Conservation (phyloP, 1,140 invertebrate genomes). For the Acromyrmex echinatior region DNA sequence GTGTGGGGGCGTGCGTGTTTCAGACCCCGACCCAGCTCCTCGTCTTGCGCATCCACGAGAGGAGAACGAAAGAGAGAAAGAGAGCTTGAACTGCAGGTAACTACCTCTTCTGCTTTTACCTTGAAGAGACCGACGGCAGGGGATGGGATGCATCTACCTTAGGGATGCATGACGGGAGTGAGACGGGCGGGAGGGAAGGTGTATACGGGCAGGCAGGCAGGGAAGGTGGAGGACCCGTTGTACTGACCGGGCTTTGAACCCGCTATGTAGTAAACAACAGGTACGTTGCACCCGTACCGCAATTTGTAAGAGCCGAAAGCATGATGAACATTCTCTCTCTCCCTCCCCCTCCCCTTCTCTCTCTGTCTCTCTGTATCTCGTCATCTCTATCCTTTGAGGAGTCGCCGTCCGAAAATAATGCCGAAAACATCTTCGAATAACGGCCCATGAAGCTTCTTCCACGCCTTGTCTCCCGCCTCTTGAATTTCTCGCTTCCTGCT, state of each 20-base stretch:
- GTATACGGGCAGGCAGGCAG: constrained; percentile 56
- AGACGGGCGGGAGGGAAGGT: constrained; percentile 53
- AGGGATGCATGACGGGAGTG: constrained; percentile 42
- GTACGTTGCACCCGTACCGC: constrained; percentile 82
- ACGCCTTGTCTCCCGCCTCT: neutral
- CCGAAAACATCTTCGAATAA: constrained; percentile 63
- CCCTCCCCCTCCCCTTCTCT: neutral
- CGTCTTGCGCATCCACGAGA: constrained; percentile 67
- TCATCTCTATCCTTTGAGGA: constrained; percentile 44
- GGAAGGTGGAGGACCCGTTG: constrained; percentile 77
- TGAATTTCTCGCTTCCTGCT: constrained; percentile 20
- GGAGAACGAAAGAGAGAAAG: neutral
- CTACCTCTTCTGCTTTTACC: constrained; percentile 72
- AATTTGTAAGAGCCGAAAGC: constrained; percentile 78
- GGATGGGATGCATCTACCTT: constrained; percentile 69
- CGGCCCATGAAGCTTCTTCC: constrained; percentile 46
- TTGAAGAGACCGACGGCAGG: constrained; percentile 68
- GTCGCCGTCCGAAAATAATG: constrained; percentile 71
- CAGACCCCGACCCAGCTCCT: constrained; percentile 52
- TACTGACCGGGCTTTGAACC: constrained; percentile 84
- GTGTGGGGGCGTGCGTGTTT: constrained; percentile 52
- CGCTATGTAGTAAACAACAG: constrained; percentile 83
- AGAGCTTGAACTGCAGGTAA: constrained; percentile 54
- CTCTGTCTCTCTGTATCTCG: constrained; percentile 25
- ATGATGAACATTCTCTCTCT: constrained; percentile 37